Percentiles rank a stretch among this genome's conserved stretches.
phyloP scores from a whole-genome alignment of 2,113 vertebrate species.

The Pongo pygmaeus region DNA sequence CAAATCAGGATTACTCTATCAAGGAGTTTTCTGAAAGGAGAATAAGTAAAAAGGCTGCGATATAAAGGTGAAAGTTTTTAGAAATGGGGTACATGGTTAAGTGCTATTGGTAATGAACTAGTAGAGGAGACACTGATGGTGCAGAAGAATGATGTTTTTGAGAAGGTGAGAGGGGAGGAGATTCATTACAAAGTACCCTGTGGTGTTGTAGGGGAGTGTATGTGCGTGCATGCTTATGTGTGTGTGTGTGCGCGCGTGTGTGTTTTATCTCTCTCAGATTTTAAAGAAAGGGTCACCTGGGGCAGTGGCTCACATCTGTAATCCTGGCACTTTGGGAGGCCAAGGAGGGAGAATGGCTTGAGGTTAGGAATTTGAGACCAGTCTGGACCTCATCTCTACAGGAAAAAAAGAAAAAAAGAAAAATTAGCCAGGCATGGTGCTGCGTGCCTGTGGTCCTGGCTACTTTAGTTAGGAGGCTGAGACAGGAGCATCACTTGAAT shows the following conservation, averaged over 20 bases:
- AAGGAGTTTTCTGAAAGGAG: not conserved
- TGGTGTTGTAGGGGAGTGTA: not conserved
- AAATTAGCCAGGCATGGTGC: not conserved
- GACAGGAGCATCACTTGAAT: not conserved
- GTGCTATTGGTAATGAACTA: not conserved
- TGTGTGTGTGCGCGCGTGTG: not conserved
- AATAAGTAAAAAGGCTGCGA: not conserved
- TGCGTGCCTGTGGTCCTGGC: not conserved
- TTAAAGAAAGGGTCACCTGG: not conserved
- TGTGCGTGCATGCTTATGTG: not conserved
- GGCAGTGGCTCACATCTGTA: not conserved
- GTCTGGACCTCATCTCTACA: not conserved
- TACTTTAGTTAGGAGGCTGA: not conserved
- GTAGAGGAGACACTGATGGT: not conserved
- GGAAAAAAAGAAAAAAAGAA: not conserved
- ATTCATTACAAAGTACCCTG: not conserved
- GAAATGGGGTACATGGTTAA: not conserved
- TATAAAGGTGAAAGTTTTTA: not conserved
- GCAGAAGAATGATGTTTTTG: not conserved
- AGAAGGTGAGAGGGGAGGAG: not conserved
- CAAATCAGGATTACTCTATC: not conserved
- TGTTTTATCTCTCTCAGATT: not conserved
- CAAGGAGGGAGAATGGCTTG: not conserved
- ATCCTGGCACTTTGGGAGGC: too few relatives aligned
- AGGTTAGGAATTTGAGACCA: not conserved